These are phyloP conservation scores for Strigamia maritima DNA, from an alignment of 2,888 invertebrate genomes.

Conservation along the genomic window DNA sequence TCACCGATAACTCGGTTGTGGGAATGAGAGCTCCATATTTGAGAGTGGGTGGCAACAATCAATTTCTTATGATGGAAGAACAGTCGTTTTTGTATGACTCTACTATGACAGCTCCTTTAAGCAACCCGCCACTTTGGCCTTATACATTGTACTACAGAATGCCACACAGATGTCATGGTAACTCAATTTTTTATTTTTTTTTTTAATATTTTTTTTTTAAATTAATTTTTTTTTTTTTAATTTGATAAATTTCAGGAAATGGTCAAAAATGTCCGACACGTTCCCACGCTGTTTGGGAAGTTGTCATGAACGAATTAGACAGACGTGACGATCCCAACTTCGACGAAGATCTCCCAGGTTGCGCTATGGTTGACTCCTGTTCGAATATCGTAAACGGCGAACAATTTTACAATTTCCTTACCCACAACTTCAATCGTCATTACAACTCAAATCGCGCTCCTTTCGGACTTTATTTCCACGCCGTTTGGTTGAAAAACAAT, in stretches of 20 bases:
- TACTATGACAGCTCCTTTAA: conserved; percentile 85
- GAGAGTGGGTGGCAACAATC: conserved; percentile 89
- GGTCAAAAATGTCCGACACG: conserved; percentile 85
- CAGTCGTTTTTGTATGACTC: conserved; percentile 93
- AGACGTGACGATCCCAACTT: conserved; percentile 84
- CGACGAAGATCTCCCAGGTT: conserved; percentile 81
- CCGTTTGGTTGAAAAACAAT: conserved; percentile 88
- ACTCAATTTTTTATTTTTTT: not conserved
- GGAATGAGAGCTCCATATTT: conserved; percentile 87
- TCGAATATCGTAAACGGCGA: conserved; percentile 87
- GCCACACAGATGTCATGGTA: conserved; percentile 87
- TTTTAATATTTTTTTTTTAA: not conserved
- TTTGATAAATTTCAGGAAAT: conserved; percentile 55
- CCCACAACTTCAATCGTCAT: conserved; percentile 88
- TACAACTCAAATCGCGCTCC: conserved; percentile 87
- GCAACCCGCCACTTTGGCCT: conserved; percentile 92
- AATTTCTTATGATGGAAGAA: conserved; percentile 96
- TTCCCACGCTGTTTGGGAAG: conserved; percentile 92
- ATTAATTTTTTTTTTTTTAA: not conserved
- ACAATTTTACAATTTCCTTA: conserved; percentile 90
- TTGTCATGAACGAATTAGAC: conserved; percentile 92
- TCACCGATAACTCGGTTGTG: conserved; percentile 85
- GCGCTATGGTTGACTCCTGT: conserved; percentile 93
- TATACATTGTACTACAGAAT: conserved; percentile 97
- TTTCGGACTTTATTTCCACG: conserved; percentile 86